A percentile compares a stretch with the other conserved stretches of the same genome.
These are phyloP conservation scores for Hirudinaria manillensis DNA, from an alignment of 2,888 invertebrate species.

Conservation along the genomic window DNA sequence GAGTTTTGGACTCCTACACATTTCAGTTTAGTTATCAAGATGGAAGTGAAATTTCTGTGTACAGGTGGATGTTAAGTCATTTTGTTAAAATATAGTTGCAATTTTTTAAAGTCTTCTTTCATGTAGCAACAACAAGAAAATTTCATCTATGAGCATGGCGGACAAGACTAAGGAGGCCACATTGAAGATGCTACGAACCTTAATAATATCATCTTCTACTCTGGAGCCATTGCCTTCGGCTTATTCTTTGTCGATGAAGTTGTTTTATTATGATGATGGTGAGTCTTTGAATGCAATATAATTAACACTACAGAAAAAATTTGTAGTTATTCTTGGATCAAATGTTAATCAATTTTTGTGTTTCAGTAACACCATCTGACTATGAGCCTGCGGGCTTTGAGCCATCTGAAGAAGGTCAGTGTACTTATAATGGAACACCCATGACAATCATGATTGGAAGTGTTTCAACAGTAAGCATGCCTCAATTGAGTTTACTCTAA, in stretches of 20 bases:
- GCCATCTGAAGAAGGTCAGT: conserved; percentile 44
- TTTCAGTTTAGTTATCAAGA: conserved; percentile 27
- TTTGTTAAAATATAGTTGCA: neutral
- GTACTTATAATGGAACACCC: conserved; percentile 51
- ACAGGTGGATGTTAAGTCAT: neutral
- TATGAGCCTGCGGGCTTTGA: conserved; percentile 56
- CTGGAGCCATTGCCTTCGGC: conserved; percentile 52
- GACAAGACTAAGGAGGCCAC: conserved; percentile 53
- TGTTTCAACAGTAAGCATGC: conserved; percentile 49
- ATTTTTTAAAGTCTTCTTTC: neutral
- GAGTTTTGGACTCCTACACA: conserved; percentile 15
- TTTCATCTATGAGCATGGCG: conserved; percentile 45
- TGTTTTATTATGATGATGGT: conserved; percentile 55
- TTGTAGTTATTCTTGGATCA: too few species aligned
- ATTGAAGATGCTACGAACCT: conserved; percentile 49
- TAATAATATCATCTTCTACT: conserved; percentile 52
- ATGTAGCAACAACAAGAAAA: conserved; percentile 45
- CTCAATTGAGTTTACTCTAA: too few species aligned
- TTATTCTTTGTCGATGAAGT: conserved; percentile 54
- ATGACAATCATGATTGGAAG: conserved; percentile 53
- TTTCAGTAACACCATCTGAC: conserved; percentile 52
- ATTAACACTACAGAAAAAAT: neutral
- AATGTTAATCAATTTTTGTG: neutral
- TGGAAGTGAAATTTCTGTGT: conserved; percentile 12
- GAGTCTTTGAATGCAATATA: neutral